Conservation (phyloP, 1,140 invertebrate genomes). For the Araneus ventricosus region DNA sequence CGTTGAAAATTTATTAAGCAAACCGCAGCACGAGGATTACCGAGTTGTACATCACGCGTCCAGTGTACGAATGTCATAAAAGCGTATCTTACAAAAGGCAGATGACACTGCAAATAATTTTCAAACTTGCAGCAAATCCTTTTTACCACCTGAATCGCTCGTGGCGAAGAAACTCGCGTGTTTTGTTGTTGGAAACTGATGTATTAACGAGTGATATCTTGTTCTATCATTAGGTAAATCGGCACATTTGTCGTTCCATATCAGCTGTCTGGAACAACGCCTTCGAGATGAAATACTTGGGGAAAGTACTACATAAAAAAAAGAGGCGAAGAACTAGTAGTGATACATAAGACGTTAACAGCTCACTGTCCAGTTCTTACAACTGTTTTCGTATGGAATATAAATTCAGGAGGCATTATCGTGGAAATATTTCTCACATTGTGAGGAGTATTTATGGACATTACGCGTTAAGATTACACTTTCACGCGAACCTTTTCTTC, state of each 20-base stretch:
- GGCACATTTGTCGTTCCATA: background rate
- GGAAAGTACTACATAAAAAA: background rate
- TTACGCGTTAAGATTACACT: too few species aligned
- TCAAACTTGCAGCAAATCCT: background rate
- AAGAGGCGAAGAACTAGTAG: background rate
- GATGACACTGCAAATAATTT: background rate
- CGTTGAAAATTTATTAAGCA: conserved; percentile 7
- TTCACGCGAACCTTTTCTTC: too few species aligned
- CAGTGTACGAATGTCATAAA: background rate
- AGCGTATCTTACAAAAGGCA: background rate
- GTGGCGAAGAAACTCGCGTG: background rate
- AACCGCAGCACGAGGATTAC: background rate
- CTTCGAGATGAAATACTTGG: background rate
- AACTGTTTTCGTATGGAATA: background rate
- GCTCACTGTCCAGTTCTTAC: background rate
- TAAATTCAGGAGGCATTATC: background rate
- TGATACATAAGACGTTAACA: background rate
- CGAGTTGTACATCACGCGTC: background rate
- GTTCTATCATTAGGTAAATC: background rate
- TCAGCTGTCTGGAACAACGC: background rate
- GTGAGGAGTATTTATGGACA: too few species aligned
- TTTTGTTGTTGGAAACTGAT: background rate
- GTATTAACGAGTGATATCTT: background rate
- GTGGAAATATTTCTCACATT: background rate
- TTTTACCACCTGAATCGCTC: background rate